These are phyloP conservation scores for Cyrtorhinus lividipennis DNA, from an alignment of 1,140 invertebrate species.

Conservation along the genomic window DNA sequence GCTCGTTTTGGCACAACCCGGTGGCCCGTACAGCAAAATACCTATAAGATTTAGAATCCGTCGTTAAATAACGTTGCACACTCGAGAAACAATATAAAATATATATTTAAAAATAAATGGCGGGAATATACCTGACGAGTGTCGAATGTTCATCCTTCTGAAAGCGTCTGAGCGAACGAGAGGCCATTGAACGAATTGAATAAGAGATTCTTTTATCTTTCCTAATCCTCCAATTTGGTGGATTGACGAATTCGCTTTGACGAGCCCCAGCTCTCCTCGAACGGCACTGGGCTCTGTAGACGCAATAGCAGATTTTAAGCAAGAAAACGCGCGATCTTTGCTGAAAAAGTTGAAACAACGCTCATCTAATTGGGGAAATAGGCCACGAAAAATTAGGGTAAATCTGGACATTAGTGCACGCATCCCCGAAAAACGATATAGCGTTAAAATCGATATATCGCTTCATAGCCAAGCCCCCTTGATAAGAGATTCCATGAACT, in stretches of 20 bases:
- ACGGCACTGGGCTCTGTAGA: constrained; percentile 6
- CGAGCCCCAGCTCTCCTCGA: constrained; percentile 13
- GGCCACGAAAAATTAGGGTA: background rate
- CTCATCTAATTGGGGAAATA: background rate
- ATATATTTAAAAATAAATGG: background rate
- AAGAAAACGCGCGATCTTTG: background rate
- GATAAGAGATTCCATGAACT: no score
- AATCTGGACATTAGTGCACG: no score
- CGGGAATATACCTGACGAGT: constrained; percentile 9
- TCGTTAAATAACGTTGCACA: no score
- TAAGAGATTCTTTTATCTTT: constrained; percentile 29
- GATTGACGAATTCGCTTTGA: background rate
- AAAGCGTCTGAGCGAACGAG: constrained; percentile 45
- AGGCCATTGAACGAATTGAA: constrained; percentile 48
- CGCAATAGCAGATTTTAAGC: background rate
- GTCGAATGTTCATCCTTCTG: constrained; percentile 14
- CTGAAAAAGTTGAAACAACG: background rate
- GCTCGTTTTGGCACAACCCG: constrained; percentile 61
- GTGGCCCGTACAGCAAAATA: constrained; percentile 57
- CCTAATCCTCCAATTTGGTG: constrained; percentile 2
- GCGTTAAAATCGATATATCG: no score
- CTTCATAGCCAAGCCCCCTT: no score
- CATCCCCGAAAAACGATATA: no score
- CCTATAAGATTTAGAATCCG: constrained; percentile 29
- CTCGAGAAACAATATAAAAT: background rate